These are phyloP conservation scores for Plotosus lineatus DNA, from an alignment of 2,113 vertebrate genomes.

Conservation along the genomic window DNA sequence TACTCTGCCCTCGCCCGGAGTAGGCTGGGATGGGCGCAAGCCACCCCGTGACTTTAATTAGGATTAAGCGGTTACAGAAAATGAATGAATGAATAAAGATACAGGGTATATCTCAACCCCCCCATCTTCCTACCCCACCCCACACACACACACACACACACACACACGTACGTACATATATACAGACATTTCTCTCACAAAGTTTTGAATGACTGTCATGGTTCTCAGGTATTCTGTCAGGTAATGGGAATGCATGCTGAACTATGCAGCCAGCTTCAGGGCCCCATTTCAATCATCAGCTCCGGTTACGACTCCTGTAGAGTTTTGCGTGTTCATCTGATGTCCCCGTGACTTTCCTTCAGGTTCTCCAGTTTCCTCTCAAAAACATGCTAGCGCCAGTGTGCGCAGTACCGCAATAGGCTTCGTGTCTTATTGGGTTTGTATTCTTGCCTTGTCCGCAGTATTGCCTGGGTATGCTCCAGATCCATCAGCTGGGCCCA, in stretches of 20 bases:
- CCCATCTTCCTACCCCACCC: no score
- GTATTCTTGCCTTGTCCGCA: neutral
- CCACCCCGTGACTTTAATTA: no score
- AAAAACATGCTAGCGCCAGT: neutral
- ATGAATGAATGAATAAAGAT: no score
- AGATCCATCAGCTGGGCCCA: neutral
- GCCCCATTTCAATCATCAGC: neutral
- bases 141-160: no score
- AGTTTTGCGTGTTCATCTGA: neutral
- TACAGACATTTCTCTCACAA: no score
- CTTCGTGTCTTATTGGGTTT: neutral
- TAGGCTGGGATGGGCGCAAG: no score
- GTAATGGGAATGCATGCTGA: neutral
- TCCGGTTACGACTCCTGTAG: neutral
- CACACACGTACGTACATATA: no score
- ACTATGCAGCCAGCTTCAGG: neutral
- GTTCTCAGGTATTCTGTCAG: neutral
- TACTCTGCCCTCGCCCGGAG: no score
- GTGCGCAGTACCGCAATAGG: neutral
- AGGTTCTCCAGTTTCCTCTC: neutral
- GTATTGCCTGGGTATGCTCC: neutral
- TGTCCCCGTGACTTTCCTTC: neutral
- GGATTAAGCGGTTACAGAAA: no score
- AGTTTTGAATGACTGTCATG: no score
- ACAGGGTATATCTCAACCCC: no score